These are phyloP conservation scores for Triplophysa dalaica DNA, from an alignment of 2,113 vertebrate genomes.

Conservation along the genomic window DNA sequence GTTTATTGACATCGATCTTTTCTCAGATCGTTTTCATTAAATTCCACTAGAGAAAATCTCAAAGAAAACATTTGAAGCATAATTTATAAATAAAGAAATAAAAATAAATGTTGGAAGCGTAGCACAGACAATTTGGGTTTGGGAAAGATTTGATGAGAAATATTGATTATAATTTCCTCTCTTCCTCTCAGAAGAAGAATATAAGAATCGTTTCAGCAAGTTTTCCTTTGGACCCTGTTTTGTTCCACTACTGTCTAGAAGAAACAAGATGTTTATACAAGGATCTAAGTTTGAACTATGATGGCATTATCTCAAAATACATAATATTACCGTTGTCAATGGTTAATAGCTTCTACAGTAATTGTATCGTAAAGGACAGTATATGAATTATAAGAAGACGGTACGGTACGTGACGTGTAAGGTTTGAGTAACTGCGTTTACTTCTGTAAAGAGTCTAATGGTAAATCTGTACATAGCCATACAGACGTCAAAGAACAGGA, in stretches of 20 bases:
- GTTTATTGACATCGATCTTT: not conserved
- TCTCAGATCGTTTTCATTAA: not conserved
- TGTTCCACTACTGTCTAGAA: no score
- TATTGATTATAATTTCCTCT: not conserved
- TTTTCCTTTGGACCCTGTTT: not conserved
- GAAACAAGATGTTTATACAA: not conserved
- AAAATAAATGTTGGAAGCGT: not conserved
- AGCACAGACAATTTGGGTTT: not conserved
- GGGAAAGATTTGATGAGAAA: not conserved
- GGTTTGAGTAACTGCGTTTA: conserved; percentile 6
- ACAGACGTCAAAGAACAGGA: not conserved
- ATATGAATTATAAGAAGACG: not conserved
- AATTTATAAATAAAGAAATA: no score
- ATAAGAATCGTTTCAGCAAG: not conserved
- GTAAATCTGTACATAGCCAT: not conserved
- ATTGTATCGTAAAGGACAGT: not conserved
- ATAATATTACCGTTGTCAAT: no score
- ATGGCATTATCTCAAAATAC: no score
- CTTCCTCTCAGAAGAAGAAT: not conserved
- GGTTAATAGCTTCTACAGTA: no score
- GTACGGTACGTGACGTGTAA: not conserved
- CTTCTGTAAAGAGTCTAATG: conserved; percentile 2
- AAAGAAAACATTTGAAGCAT: no score
- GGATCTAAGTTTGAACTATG: not conserved
- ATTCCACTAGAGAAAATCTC: not conserved